phyloP scores from a whole-genome alignment of 1,140 invertebrate species.

The Drosophila kurseongensis region DNA sequence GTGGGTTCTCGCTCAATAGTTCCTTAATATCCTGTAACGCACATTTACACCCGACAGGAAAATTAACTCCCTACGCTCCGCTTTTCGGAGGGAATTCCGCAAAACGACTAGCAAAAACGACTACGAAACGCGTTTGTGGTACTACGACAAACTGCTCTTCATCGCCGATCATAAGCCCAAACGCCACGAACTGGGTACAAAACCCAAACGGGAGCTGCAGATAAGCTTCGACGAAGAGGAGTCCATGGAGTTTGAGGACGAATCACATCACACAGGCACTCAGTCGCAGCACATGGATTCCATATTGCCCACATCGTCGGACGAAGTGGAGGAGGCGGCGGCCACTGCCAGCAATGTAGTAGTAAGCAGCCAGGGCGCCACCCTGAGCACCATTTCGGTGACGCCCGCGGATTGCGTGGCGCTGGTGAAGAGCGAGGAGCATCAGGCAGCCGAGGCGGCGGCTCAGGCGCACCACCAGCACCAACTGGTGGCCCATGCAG shows the following conservation, averaged over 20 bases:
- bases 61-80: slow-evolving; percentile 78
- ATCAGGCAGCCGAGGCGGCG: slow-evolving; percentile 58
- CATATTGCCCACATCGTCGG: slow-evolving; percentile 45
- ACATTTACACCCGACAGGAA: slow-evolving; percentile 35
- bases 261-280: slow-evolving; percentile 57
- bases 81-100: slow-evolving; percentile 76
- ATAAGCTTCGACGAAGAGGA: slow-evolving; percentile 72
- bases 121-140: slow-evolving; percentile 81
- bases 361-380: slow-evolving; percentile 65
- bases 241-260: slow-evolving; percentile 79
- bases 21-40: neutral
- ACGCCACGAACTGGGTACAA: slow-evolving; percentile 53
- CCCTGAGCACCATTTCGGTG: slow-evolving; percentile 69
- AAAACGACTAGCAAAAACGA: slow-evolving; percentile 70
- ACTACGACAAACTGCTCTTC: slow-evolving; percentile 80
- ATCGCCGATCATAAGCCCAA: slow-evolving; percentile 82
- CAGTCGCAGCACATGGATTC: slow-evolving; percentile 63
- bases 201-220: slow-evolving; percentile 71
- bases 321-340: slow-evolving; percentile 50
- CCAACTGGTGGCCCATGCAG: slow-evolving; percentile 64
- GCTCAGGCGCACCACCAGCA: slow-evolving; percentile 70
- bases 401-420: slow-evolving; percentile 72
- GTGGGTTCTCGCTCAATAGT: neutral
- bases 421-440: slow-evolving; percentile 69
- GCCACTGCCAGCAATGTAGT: slow-evolving; percentile 51